These are phyloP conservation scores for Latrodectus elegans DNA, from an alignment of 2,888 invertebrate species.

Conservation along the genomic window DNA sequence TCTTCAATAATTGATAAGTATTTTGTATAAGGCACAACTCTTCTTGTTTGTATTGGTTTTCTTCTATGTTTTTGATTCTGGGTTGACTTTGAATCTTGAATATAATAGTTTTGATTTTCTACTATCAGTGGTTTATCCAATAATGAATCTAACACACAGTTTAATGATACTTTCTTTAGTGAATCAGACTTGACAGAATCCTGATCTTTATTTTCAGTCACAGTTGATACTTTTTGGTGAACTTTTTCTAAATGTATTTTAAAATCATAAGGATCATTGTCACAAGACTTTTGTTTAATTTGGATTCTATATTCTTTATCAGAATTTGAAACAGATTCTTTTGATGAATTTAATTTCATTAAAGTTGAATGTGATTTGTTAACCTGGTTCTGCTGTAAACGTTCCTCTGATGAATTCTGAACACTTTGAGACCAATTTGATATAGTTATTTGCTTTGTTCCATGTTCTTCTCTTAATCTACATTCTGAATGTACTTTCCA, in stretches of 20 bases:
- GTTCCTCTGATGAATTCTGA: constrained; percentile 41
- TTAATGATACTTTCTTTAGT: constrained; percentile 48
- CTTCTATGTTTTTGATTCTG: constrained; percentile 54
- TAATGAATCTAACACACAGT: constrained; percentile 45
- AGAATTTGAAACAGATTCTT: constrained; percentile 6
- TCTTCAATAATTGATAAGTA: constrained; percentile 67
- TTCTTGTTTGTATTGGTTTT: constrained; percentile 63
- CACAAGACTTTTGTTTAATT: background rate
- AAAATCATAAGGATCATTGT: constrained; percentile 57
- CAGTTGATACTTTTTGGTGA: background rate
- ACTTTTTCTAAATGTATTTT: constrained; percentile 19
- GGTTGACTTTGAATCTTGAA: constrained; percentile 18
- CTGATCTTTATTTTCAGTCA: constrained; percentile 7
- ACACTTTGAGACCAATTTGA: constrained; percentile 70
- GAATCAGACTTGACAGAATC: constrained; percentile 4
- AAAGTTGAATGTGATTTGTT: background rate
- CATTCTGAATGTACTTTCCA: constrained; percentile 70
- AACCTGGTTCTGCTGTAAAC: background rate
- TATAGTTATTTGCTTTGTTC: constrained; percentile 71
- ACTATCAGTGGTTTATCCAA: constrained; percentile 28
- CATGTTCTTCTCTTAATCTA: constrained; percentile 71
- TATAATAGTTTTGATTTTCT: constrained; percentile 14
- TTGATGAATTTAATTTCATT: background rate
- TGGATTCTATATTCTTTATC: background rate
- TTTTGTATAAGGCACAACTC: constrained; percentile 69